Percentiles rank a stretch among this genome's conserved stretches.
phyloP scores from a whole-genome alignment of 1,140 invertebrate genomes.

The Muscidifurax raptorellus region DNA sequence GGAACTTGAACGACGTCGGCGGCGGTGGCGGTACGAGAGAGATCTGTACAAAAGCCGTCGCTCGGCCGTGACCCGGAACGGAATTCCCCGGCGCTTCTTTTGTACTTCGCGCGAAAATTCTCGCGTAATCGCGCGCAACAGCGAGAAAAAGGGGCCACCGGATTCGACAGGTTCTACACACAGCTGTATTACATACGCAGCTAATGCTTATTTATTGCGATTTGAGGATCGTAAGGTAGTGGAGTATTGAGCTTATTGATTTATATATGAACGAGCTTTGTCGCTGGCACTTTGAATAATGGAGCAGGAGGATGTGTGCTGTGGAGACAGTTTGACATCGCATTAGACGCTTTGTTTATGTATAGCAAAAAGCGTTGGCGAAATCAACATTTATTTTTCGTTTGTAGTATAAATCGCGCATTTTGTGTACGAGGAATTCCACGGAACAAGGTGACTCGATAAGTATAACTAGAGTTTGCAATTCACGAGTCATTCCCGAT shows the following conservation, averaged over 20 bases:
- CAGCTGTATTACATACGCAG: conserved; percentile 10
- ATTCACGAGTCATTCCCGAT: too few species aligned
- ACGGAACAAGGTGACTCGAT: too few species aligned
- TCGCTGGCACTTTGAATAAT: conserved; percentile 21
- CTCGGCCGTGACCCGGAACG: conserved; percentile 56
- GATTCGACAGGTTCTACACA: too few species aligned
- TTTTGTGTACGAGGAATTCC: too few species aligned
- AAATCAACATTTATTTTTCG: too few species aligned
- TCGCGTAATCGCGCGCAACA: conserved; percentile 38
- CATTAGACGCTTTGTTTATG: too few species aligned
- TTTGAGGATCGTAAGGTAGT: conserved; percentile 16
- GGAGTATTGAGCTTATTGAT: background rate
- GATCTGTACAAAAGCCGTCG: conserved; percentile 8
- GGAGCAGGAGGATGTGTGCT: too few species aligned
- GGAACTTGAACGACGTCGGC: background rate
- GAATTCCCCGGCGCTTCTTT: conserved; percentile 56
- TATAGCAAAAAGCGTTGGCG: too few species aligned
- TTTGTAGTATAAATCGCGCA: too few species aligned
- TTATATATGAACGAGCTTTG: background rate
- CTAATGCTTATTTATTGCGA: conserved; percentile 39
- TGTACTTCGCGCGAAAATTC: conserved; percentile 34
- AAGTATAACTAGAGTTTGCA: too few species aligned
- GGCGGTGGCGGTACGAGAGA: too few species aligned
- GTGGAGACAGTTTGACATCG: too few species aligned
- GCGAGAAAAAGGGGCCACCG: background rate